Evolutionary conservation across 2,888 invertebrate species (phyloP).

Genomic region (Timandra comae): DNA sequence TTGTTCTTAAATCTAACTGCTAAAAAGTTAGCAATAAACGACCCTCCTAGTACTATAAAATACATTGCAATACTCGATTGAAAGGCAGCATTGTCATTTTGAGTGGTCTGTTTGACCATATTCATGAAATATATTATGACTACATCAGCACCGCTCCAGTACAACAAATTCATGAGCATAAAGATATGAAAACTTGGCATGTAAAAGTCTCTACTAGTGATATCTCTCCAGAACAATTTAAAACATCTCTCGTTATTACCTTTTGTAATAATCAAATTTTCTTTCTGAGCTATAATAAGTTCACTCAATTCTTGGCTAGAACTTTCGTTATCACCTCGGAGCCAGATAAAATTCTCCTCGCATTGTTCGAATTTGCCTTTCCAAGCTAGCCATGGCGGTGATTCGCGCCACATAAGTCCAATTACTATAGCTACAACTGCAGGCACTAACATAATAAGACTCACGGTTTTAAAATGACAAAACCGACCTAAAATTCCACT

Average conservation of each 20-base stretch:
- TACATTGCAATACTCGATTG: constrained; percentile 12
- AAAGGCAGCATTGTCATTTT: constrained; percentile 12
- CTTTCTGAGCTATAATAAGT: constrained; percentile 14
- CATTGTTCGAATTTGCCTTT: constrained; percentile 20
- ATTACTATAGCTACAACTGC: constrained; percentile 7
- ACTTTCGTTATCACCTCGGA: constrained; percentile 15
- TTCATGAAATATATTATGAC: constrained; percentile 17
- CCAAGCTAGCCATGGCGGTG: constrained; percentile 22
- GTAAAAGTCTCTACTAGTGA: constrained; percentile 18
- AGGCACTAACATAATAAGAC: constrained; percentile 13
- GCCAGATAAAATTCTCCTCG: constrained; percentile 14
- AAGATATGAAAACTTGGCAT: constrained; percentile 17
- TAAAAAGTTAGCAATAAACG: constrained; percentile 6
- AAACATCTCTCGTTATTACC: neutral
- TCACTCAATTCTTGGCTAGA: constrained; percentile 14
- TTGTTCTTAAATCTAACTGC: constrained; percentile 12
- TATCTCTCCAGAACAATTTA: constrained; percentile 1
- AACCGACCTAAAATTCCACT: constrained; percentile 14
- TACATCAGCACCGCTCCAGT: constrained; percentile 19
- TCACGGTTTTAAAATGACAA: constrained; percentile 14
- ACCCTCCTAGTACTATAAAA: constrained; percentile 8
- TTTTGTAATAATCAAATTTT: constrained; percentile 1
- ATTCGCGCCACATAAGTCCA: constrained; percentile 21
- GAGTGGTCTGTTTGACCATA: constrained; percentile 11
- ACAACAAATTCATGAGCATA: constrained; percentile 11